Evolutionary conservation across 2,113 vertebrate species (phyloP), one percentile per base, ranked within the genome.

Genomic region (Myotis davidii): DNA sequence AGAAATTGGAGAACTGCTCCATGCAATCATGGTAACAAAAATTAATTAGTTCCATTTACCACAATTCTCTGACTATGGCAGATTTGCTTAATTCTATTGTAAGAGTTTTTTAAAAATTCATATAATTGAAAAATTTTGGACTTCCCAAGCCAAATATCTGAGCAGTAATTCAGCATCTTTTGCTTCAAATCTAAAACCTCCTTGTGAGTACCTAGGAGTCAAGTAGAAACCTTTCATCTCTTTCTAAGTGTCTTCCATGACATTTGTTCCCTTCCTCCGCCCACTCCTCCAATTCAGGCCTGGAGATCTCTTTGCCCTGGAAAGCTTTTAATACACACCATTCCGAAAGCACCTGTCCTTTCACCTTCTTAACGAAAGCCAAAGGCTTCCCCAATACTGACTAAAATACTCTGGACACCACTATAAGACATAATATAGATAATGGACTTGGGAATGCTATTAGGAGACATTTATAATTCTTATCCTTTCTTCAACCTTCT

Each of bases 71-170:
- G 20, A 79, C 42, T 72, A 91, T 20, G 59, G 17, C 13, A 92
- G 45, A 64, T 56, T 54, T 94, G 29, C 52, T 96, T 96, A 95
- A 92, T 78, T 96, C 54, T 70, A 76, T 52, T 72, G 13, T 29
- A 67, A 82, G 6, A n/a, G 8, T 34, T 90, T 94, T 59, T 73
- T 52, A 94, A 95, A 88, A 86, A 67, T 21, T 91, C 4, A 70
- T 54, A 48, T 14, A 88, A 76, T 9, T 87, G 61, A 79, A 79
- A 64, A 90, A 27, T 54, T 16, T 45, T 77, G 29, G 3, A 32
- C 0, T 9, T 5, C 54, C n/a, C 23, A 48, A 65, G 14, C 1
- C 67, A 83, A 85, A 50, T 45, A 39, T n/a, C 11, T 73, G 85
- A 87, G 21, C 18, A 85, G 23, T 39, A 76, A 45, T 21, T 73